Base-by-base conservation (phyloP, 2,797 vertebrate genomes). In the Limnodromus scolopaceus region DNA sequence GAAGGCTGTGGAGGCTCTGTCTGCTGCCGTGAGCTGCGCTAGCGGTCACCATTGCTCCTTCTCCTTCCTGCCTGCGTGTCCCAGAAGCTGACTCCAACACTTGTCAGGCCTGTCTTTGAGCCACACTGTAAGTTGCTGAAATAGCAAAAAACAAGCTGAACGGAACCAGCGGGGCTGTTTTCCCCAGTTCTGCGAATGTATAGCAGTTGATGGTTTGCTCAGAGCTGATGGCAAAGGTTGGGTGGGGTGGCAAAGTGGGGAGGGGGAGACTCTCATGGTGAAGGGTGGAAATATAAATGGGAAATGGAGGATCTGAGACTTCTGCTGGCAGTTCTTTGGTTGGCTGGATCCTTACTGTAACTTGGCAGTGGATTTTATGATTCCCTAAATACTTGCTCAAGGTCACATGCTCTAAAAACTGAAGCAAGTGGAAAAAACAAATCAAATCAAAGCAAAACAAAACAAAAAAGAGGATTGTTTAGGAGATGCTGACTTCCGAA, bases 311-410 rank as follows among this genome's bases (percentile, higher is more conserved):
- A 87, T 79, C 27, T 90, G 74, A 81, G 61, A 8, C 18, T 84
- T 86, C 24, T 81, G 53, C 32, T 94, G 54, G 34, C 46, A 84
- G 30, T 65, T 75, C 20, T 84, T 84, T 65, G 39, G 17, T 91
- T 71, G 77, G 36, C 58, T 69, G 27, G 45, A 36, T 90, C 46
- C 15, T 90, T 76, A 16, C 39, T 94, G 54, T 45, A 79, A 34
- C 74, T 88, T 93, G 83, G 77, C 77, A 69, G 61, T 54, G 34
- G 57, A 39, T 77, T 92, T 84, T 82, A 41, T 88, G 54, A 38
- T 68, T 91, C 48, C 16, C 16, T 77, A 16, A 68, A 76, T 22
- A 34, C 74, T 86, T 71, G 32, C 45, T 65, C 28, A 81, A 76
- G 66, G 74, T 86, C 70, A 32, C 1, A 5, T 82, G 43, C 58